Evolutionary conservation across 2,888 invertebrate species (phyloP).

Genomic region (Aradus depressus): DNA sequence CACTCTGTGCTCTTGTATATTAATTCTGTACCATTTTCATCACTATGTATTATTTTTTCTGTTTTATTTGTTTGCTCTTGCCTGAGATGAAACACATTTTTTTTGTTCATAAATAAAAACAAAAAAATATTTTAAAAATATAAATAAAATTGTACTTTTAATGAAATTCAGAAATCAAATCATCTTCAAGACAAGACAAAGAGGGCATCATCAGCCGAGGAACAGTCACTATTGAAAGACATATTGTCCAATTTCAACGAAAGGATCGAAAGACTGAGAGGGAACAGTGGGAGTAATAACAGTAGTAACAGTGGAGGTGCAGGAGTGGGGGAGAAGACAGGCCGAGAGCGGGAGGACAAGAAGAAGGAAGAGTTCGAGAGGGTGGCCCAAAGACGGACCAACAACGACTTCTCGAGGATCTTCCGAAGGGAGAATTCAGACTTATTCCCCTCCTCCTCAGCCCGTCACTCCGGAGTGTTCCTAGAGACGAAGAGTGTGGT

Average conservation of each 20-base stretch:
- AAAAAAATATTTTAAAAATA: too few relatives aligned
- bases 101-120: too few relatives aligned
- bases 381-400: slow-evolving; percentile 31
- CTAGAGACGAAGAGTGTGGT: slow-evolving; percentile 42
- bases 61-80: too few relatives aligned
- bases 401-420: slow-evolving; percentile 28
- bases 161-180: too few relatives aligned
- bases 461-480: slow-evolving; percentile 58
- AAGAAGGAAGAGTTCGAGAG: slow-evolving; percentile 43
- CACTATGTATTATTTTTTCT: too few relatives aligned
- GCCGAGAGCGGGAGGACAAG: slow-evolving; percentile 30
- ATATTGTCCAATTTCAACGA: slow-evolving; percentile 54
- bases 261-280: slow-evolving; percentile 36
- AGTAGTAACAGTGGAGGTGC: slow-evolving; percentile 1
- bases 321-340: not conserved
- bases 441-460: slow-evolving; percentile 56
- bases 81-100: too few relatives aligned
- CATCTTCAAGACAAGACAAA: slow-evolving; percentile 26
- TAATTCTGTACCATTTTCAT: too few relatives aligned
- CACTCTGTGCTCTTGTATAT: too few relatives aligned
- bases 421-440: slow-evolving; percentile 77
- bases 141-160: too few relatives aligned
- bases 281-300: slow-evolving; percentile 31
- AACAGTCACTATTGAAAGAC: slow-evolving; percentile 68
- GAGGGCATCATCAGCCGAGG: slow-evolving; percentile 48